Evolutionary conservation across 2,888 invertebrate genomes (phyloP).

Genomic region (Arctia plantaginis): DNA sequence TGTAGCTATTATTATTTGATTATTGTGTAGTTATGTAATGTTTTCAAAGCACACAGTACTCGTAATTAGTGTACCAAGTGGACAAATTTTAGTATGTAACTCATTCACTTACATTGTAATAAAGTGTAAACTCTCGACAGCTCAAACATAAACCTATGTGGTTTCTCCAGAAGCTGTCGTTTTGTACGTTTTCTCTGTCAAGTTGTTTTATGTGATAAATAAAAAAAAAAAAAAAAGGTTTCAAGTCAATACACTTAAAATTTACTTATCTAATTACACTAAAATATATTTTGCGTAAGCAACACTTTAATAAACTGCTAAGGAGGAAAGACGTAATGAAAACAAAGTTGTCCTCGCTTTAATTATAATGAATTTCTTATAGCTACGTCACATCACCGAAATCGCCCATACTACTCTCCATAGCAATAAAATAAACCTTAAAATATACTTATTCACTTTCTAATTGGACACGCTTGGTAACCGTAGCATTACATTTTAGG

Average conservation of each 20-base stretch:
- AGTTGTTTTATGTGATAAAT: too few relatives aligned
- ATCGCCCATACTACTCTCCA: constrained; percentile 12
- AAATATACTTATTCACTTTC: constrained; percentile 30
- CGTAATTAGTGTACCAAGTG: too few relatives aligned
- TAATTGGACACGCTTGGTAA: constrained; percentile 44
- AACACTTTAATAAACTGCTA: constrained; percentile 15
- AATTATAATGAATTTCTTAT: constrained; percentile 40
- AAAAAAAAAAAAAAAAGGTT: background rate
- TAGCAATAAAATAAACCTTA: constrained; percentile 12
- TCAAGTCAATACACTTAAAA: background rate
- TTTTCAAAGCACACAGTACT: too few relatives aligned
- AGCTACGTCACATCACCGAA: constrained; percentile 16
- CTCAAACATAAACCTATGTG: too few relatives aligned
- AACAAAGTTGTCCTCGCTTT: constrained; percentile 23
- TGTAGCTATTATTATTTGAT: too few relatives aligned
- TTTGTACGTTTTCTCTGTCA: too few relatives aligned
- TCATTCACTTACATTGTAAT: too few relatives aligned
- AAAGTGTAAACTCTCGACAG: too few relatives aligned
- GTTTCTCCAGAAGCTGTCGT: too few relatives aligned
- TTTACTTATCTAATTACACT: constrained; percentile 10
- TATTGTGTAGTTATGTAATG: too few relatives aligned
- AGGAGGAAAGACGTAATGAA: constrained; percentile 27
- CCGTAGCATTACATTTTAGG: constrained; percentile 14
- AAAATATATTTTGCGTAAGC: background rate
- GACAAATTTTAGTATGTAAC: too few relatives aligned